Base-by-base conservation (phyloP, 2,888 invertebrate genomes). In the Epinotia bilunana region DNA sequence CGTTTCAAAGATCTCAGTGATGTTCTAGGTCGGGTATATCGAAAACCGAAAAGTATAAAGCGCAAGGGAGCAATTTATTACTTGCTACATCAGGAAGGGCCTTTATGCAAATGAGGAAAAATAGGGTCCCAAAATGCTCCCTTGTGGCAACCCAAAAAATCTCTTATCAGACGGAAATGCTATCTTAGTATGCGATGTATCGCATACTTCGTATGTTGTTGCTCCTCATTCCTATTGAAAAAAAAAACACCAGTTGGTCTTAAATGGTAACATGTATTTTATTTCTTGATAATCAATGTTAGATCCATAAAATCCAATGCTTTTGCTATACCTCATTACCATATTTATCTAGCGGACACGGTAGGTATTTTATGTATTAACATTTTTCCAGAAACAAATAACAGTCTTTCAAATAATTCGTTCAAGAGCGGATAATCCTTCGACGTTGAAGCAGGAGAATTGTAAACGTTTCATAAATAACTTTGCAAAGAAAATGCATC, bases 401-500 rank as follows among this genome's bases (percentile, higher is more conserved):
- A 7, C 7, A 39, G 39, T 39, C 39, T 39, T 13, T 3, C 16
- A n/a, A 16, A 16, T 49, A 2, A 13, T 20, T 13, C 46, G 9
- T 9, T n/a, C 16, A n/a, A n/a, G 20, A 2, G n/a, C 9, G 53
- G 23, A 28, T 53, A 5, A 49, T 28, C 6, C 28, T 23, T 28
- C n/a, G n/a, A 12, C 20, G 16, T 23, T 3, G 43, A 68, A 57
- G 57, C 20, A 57, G 2, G 7, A 16, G 53, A 53, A 53, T 53
- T 53, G 53, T 53, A 53, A 53, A 53, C 53, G 53, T 58, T 58
- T 23, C 16, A 20, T 68, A 43, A 43, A 58, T 58, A 20, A 43
- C 58, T 55, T 67, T 13, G 49, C 43, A 16, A 53, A 63, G 55
- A 49, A 65, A 65, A 65, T 65, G 72, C 64, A 72, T 65, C 57